Base-by-base conservation (phyloP, 2,797 vertebrate species). In the Oceanodroma leucorhoa region DNA sequence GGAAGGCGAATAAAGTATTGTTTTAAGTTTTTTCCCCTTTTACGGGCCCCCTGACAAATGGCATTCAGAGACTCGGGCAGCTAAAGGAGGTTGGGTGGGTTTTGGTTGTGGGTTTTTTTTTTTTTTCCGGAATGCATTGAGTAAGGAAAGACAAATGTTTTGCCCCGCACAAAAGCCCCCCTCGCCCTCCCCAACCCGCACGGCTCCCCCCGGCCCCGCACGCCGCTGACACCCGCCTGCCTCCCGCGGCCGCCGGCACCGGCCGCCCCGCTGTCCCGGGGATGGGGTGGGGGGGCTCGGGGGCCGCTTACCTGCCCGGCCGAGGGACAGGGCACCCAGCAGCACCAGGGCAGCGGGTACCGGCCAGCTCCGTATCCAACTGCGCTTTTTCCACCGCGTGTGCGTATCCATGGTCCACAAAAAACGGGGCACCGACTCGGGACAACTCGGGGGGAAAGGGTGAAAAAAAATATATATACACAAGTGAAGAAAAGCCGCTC, bases 321-420 rank as follows among this genome's bases (percentile, higher is more conserved):
- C 97, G 79, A 83, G 96, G 72, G 95, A 92, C 93, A 96, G 93
- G 41, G 94, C 86, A 85, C 70, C 95, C 94, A 97, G 60, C 32
- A 98, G 87, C 79, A 95, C 43, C 91, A 97, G 27, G 14, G 81
- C 97, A 81, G 96, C 70, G n/a, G 91, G 95, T 51, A 86, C 94
- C 84, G 43, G 62, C 72, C 87, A 70, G 71, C 89, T 95, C 93
- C 81, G 81, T 94, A 91, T 95, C 97, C 97, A 97, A 93, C 93
- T 95, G 93, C 97, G 94, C 93, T 94, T 96, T 98, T 98, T 98
- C 98, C 98, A 98, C 95, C 98, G 97, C 86, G 98, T 98, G 97
- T 98, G 98, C 53, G 97, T 97, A 97, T 98, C 98, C 98, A 98
- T 98, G 96, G 91, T 97, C 96, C 93, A 90, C 71, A 40, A 80